phyloP scores from a whole-genome alignment of 2,888 invertebrate species.

The Pardosa pseudoannulata region DNA sequence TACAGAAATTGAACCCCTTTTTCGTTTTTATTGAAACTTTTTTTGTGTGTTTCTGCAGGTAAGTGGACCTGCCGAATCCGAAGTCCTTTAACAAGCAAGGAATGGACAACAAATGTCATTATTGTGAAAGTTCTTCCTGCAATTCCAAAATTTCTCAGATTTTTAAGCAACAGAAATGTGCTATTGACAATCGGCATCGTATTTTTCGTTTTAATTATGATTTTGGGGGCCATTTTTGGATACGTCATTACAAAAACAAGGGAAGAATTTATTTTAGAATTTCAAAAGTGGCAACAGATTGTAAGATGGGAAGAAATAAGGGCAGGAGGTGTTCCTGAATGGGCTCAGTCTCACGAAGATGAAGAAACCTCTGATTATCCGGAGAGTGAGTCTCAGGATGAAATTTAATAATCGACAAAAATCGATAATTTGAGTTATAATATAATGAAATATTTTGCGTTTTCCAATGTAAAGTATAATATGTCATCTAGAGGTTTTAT shows the following conservation, averaged over 20 bases:
- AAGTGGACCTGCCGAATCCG: conserved; percentile 35
- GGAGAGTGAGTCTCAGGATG: not conserved
- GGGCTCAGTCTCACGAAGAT: not conserved
- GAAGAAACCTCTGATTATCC: too few relatives aligned
- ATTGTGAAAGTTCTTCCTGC: conserved; percentile 27
- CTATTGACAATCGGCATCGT: not conserved
- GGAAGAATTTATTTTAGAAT: conserved; percentile 26
- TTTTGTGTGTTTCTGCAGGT: conserved; percentile 16
- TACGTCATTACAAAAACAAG: conserved; percentile 24
- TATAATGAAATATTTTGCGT: too few relatives aligned
- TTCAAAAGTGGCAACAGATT: conserved; percentile 36
- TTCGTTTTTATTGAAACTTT: too few relatives aligned
- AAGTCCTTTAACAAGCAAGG: not conserved
- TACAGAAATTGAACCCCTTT: too few relatives aligned
- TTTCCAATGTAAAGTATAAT: too few relatives aligned
- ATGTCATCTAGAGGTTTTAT: too few relatives aligned
- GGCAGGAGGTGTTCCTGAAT: not conserved
- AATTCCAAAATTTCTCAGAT: conserved; percentile 8
- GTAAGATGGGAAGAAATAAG: not conserved
- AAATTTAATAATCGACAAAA: too few relatives aligned
- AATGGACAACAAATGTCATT: conserved; percentile 41
- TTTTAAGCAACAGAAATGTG: conserved; percentile 13
- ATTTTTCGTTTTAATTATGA: not conserved
- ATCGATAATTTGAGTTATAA: too few relatives aligned
- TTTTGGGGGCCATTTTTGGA: conserved; percentile 4